Evolutionary conservation across 2,888 invertebrate genomes (phyloP), one percentile per base, ranked within the genome.

Genomic region (Matsumyia berberina): DNA sequence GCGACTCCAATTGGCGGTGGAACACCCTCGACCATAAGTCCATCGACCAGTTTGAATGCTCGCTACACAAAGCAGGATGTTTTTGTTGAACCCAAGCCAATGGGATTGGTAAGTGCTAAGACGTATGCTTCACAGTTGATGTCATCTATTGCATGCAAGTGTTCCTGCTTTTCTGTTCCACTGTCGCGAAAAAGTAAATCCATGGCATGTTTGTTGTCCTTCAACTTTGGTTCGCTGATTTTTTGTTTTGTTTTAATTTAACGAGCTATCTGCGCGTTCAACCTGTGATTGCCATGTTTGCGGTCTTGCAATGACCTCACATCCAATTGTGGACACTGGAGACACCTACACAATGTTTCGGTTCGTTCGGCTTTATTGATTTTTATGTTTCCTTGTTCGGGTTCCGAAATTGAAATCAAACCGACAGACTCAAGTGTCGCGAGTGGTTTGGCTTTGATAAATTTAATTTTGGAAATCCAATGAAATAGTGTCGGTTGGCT

Each of bases 81-180:
- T 11, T 92, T 91, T 79, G 89, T 89, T 33, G 92, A 92, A 81
- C 92, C 92, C 15, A 91, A 91, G 87, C 88, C 91, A 12, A 88
- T 91, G 60, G 90, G 90, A 87, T 87, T 88, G 87, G 90, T 92
- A 89, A 89, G 90, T 89, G 51, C 5, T 12, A 31, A 6, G 17
- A 29, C 11, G 15, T 51, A 8, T 12, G 24, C 4, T 24, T 24
- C n/a, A 4, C 4, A 33, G 37, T 19, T 8, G 15, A 37, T 42
- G 17, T 57, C 69, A 73, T 51, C 37, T 46, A 66, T 72, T 78
- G 72, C 62, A 76, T 69, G 79, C 17, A 31, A 55, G 29, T 62
- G 64, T 55, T 49, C 19, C 33, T 72, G 39, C 67, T 73, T 62
- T 62, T 31, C 9, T 60, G 60, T 55, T 37, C 67, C 35, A 74